Conservation (phyloP, 2,888 invertebrate genomes). For the Ctenicera cuprea region DNA sequence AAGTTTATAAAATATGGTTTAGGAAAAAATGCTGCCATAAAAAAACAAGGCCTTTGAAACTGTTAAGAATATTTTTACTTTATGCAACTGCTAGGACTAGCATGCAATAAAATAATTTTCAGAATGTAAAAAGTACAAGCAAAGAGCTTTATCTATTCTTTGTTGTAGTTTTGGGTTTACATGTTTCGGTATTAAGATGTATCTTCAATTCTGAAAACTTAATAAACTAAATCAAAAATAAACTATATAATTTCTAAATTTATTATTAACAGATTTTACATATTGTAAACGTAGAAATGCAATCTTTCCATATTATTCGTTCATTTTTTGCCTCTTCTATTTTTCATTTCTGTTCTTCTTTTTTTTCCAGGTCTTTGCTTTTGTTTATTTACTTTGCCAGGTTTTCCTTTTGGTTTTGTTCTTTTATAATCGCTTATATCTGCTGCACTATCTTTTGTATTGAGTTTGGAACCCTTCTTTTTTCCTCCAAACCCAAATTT, state of each 20-base stretch:
- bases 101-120: no score
- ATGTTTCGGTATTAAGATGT: no score
- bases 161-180: no score
- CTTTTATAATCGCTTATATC: slow-evolving; percentile 77
- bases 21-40: no score
- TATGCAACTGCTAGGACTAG: no score
- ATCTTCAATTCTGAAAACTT: no score
- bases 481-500: slow-evolving; percentile 98
- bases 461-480: slow-evolving; percentile 91
- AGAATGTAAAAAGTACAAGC: no score
- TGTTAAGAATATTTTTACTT: no score
- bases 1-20: no score
- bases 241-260: slow-evolving; percentile 3
- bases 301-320: background rate
- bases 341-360: slow-evolving; percentile 72
- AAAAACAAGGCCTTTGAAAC: no score
- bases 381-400: slow-evolving; percentile 56
- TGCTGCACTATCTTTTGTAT: slow-evolving; percentile 87
- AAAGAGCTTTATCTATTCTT: no score
- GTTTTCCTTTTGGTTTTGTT: slow-evolving; percentile 65
- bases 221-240: background rate
- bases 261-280: background rate
- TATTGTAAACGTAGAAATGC: background rate
- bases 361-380: slow-evolving; percentile 72
- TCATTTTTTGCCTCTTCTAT: slow-evolving; percentile 57